phyloP scores from a whole-genome alignment of 1,140 invertebrate genomes.

The Diachasmimorpha longicaudata region DNA sequence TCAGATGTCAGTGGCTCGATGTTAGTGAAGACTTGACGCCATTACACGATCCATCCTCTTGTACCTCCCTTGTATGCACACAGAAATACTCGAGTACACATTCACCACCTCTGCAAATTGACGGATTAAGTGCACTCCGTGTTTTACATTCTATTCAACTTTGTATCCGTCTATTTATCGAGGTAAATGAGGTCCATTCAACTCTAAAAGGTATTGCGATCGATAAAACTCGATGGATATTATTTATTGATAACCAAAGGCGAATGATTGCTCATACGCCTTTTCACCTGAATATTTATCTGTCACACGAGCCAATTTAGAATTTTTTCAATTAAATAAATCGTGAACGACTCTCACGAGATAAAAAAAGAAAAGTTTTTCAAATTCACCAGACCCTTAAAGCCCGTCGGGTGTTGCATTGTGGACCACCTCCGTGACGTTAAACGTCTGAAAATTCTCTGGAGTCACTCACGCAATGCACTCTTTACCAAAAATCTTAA shows the following conservation, averaged over 20 bases:
- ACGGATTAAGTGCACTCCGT: constrained; percentile 35
- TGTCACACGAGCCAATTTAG: too few species aligned
- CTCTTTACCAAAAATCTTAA: not conserved
- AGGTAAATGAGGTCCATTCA: not conserved
- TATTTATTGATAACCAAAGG: too few species aligned
- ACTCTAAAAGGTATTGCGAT: not conserved
- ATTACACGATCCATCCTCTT: constrained; percentile 31
- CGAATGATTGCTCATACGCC: too few species aligned
- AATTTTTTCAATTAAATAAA: too few species aligned
- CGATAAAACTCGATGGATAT: too few species aligned
- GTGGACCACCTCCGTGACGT: not conserved
- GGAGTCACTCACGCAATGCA: not conserved
- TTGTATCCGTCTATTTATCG: not conserved
- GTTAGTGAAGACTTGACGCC: constrained; percentile 37
- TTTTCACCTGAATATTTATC: too few species aligned
- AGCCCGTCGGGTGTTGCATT: not conserved
- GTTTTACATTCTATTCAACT: constrained; percentile 15
- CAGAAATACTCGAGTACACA: not conserved
- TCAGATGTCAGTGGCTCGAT: constrained; percentile 33
- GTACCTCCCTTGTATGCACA: not conserved
- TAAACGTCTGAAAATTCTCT: not conserved
- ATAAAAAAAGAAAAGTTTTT: not conserved
- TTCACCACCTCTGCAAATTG: constrained; percentile 35
- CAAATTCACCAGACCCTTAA: not conserved
- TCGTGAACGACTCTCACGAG: too few species aligned